A percentile compares a stretch with the other conserved stretches of the same genome.
Evolutionary conservation across 2,888 invertebrate species (phyloP).

Genomic region (Petrolisthes manimaculis): DNA sequence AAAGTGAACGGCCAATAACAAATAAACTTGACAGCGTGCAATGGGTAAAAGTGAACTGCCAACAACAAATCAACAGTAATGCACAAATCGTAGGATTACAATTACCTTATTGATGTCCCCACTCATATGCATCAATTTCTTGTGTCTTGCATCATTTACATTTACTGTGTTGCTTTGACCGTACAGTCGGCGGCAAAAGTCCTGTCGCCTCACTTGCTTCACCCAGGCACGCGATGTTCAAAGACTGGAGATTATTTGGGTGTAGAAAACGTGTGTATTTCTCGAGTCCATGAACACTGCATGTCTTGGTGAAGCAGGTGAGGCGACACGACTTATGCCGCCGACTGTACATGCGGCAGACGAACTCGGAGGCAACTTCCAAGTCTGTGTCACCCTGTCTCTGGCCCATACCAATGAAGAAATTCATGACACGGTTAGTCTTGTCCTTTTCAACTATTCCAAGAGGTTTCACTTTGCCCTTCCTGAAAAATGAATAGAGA

Average conservation of each 20-base stretch:
- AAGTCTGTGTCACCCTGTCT: not conserved
- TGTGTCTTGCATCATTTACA: conserved; percentile 11
- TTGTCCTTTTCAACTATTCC: conserved; percentile 15
- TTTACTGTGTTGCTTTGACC: not conserved
- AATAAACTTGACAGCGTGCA: too few relatives aligned
- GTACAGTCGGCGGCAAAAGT: too few relatives aligned
- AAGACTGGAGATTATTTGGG: too few relatives aligned
- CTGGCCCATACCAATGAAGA: conserved; percentile 18
- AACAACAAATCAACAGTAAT: too few relatives aligned
- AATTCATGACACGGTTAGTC: not conserved
- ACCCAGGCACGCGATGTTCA: too few relatives aligned
- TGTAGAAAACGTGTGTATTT: too few relatives aligned
- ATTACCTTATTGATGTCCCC: conserved; percentile 22
- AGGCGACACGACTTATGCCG: too few relatives aligned
- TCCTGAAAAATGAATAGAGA: conserved; percentile 1
- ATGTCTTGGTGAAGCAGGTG: too few relatives aligned
- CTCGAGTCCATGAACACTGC: too few relatives aligned
- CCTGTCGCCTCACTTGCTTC: too few relatives aligned
- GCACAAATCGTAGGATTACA: too few relatives aligned
- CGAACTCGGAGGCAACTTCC: conserved; percentile 9
- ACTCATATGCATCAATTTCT: conserved; percentile 19
- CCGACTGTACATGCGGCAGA: conserved; percentile 2
- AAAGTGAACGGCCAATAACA: too few relatives aligned
- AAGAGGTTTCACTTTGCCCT: conserved; percentile 13
- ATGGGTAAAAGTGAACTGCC: not conserved